Percentiles rank a stretch among this genome's conserved stretches.
Conservation (phyloP, 2,113 vertebrate species). For the Neotragus pygmaeus region DNA sequence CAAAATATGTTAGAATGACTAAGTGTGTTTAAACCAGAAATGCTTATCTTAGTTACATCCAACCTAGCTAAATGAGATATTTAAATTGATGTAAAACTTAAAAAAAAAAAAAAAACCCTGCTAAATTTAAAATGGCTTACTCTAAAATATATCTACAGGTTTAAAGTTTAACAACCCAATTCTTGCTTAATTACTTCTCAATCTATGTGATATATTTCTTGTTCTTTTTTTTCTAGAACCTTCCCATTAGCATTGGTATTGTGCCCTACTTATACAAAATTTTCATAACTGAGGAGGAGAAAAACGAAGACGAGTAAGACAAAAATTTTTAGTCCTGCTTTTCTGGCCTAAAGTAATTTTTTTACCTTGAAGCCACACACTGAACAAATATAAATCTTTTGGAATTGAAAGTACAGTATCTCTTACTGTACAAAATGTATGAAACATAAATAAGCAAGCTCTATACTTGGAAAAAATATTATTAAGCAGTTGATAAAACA, state of each 20-base stretch:
- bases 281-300: not conserved
- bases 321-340: not conserved
- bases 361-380: not conserved
- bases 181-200: not conserved
- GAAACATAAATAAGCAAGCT: not conserved
- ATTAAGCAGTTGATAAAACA: not conserved
- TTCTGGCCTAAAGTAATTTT: constrained; percentile 5
- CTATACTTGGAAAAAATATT: not conserved
- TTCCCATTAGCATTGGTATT: not conserved
- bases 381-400: not conserved
- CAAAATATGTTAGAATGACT: not conserved
- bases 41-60: not conserved
- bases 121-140: not conserved
- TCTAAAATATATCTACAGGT: not conserved
- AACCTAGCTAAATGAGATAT: not conserved
- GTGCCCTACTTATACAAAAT: not conserved
- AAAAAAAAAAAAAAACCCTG: not conserved
- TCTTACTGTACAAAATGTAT: not conserved
- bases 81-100: not conserved
- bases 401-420: constrained; percentile 8
- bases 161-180: not conserved
- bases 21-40: not conserved
- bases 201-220: not conserved
- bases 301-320: not conserved
- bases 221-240: not conserved